Evolutionary conservation across 2,797 vertebrate genomes (phyloP).

Genomic region (Scarus forsteni): DNA sequence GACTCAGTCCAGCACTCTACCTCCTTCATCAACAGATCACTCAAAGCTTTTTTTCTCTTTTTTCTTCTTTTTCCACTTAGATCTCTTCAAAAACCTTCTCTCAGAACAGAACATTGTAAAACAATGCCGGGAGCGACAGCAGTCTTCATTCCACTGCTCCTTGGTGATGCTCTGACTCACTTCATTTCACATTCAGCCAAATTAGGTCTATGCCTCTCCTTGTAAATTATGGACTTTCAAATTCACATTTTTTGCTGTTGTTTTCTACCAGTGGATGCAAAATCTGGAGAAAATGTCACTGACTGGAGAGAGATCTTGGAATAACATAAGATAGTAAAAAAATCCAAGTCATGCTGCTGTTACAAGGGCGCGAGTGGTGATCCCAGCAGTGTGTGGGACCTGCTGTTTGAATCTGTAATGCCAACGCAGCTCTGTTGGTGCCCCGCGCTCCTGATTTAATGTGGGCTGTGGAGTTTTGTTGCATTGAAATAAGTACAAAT

Average conservation of each 20-base stretch:
- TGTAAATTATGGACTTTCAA: neutral
- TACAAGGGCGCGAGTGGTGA: neutral
- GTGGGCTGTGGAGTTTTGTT: neutral
- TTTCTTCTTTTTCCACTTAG: no score
- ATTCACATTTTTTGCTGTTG: neutral
- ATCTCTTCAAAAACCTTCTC: no score
- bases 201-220: neutral
- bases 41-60: no score
- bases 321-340: neutral
- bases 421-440: neutral
- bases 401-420: neutral
- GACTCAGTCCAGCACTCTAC: no score
- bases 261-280: no score
- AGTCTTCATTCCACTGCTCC: no score
- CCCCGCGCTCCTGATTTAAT: slow-evolving; percentile 3
- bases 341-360: neutral
- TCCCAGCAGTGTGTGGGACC: neutral
- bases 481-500: neutral
- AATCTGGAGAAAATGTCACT: neutral
- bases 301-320: no score
- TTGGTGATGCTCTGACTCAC: no score
- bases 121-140: no score
- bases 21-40: no score
- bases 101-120: no score
- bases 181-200: neutral